phyloP scores from a whole-genome alignment of 2,113 vertebrate genomes.

The Tetraodon nigroviridis region DNA sequence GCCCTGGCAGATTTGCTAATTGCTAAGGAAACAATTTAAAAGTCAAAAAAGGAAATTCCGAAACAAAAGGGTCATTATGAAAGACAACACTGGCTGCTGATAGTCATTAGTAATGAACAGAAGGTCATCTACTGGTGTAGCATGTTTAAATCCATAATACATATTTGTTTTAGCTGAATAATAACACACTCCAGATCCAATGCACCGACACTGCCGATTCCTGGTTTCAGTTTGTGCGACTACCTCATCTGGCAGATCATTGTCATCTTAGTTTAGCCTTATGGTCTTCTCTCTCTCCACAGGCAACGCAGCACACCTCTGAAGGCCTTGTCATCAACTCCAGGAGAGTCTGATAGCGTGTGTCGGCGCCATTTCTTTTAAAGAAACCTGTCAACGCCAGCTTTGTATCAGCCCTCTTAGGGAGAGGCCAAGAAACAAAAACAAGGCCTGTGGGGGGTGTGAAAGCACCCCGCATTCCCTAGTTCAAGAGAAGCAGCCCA shows the following conservation, averaged over 20 bases:
- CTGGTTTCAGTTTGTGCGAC: slow-evolving; percentile 31
- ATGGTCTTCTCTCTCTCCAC: slow-evolving; percentile 20
- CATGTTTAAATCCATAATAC: slow-evolving; percentile 39
- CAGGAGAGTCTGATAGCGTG: slow-evolving; percentile 54
- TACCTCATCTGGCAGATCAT: slow-evolving; percentile 20
- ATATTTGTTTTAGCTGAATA: slow-evolving; percentile 40
- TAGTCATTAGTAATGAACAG: slow-evolving; percentile 54
- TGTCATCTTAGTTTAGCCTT: slow-evolving; percentile 30
- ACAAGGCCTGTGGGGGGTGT: slow-evolving; percentile 52
- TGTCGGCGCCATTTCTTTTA: slow-evolving; percentile 69
- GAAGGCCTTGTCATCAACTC: slow-evolving; percentile 64
- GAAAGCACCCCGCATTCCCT: slow-evolving; percentile 29
- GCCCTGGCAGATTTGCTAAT: slow-evolving; percentile 26
- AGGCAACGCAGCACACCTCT: slow-evolving; percentile 39
- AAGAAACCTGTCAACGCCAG: slow-evolving; percentile 58
- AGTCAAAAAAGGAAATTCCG: slow-evolving; percentile 44
- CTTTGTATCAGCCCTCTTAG: slow-evolving; percentile 57
- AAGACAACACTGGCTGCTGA: slow-evolving; percentile 51
- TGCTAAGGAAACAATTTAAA: slow-evolving; percentile 47
- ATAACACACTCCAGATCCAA: slow-evolving; percentile 8
- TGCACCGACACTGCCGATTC: background rate
- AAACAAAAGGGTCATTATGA: slow-evolving; percentile 30
- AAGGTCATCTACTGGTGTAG: slow-evolving; percentile 29
- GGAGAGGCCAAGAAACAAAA: slow-evolving; percentile 58
- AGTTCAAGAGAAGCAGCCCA: slow-evolving; percentile 20